Percentiles rank a stretch among this genome's conserved stretches.
Evolutionary conservation across 2,113 vertebrate genomes (phyloP).

Genomic region (Tretioscincus oriximinensis): DNA sequence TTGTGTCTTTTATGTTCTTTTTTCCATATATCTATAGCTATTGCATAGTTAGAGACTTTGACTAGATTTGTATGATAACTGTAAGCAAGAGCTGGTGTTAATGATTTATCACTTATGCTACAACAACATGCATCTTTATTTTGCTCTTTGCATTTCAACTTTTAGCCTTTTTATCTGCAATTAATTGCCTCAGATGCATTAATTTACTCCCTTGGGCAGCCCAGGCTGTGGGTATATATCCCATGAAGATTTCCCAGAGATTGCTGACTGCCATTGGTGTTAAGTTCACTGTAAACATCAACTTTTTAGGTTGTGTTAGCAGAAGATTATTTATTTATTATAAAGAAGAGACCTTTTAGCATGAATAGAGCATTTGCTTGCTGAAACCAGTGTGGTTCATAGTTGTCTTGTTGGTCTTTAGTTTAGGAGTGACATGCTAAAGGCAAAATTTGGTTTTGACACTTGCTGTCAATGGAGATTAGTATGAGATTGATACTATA

Average conservation of each 20-base stretch:
- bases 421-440: background rate
- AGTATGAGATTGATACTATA: no score
- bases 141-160: constrained; percentile 11
- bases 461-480: background rate
- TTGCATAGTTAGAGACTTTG: no score
- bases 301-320: background rate
- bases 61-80: no score
- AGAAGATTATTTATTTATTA: background rate
- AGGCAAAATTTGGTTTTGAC: background rate
- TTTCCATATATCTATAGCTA: no score
- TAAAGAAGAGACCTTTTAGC: background rate
- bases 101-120: no score
- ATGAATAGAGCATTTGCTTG: background rate
- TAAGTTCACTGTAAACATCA: background rate
- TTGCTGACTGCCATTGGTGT: background rate
- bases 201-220: constrained; percentile 51
- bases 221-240: constrained; percentile 34
- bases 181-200: constrained; percentile 60
- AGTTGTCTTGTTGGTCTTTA: background rate
- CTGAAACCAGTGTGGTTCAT: background rate
- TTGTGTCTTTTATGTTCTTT: no score
- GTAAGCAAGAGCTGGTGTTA: no score
- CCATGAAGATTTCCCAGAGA: constrained; percentile 25
- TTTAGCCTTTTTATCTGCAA: constrained; percentile 53
- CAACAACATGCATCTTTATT: background rate